These are phyloP conservation scores for Deroptyus accipitrinus DNA, from an alignment of 2,113 vertebrate genomes.

Conservation along the genomic window DNA sequence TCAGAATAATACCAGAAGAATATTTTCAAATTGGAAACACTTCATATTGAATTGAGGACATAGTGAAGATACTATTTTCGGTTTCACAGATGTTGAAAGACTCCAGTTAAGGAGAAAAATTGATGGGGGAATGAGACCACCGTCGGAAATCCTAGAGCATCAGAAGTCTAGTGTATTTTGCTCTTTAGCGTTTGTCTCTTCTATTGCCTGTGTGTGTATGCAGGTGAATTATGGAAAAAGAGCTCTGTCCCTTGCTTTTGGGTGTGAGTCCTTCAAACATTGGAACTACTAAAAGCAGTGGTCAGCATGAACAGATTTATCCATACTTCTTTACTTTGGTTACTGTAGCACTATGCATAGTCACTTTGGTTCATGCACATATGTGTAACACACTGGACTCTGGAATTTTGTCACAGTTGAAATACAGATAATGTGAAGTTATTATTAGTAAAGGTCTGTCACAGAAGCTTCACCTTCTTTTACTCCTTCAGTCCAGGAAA, in stretches of 20 bases:
- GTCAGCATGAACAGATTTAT: background rate
- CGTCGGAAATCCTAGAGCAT: background rate
- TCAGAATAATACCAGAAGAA: background rate
- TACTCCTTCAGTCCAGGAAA: background rate
- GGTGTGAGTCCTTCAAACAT: background rate
- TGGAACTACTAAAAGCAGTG: background rate
- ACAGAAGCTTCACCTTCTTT: background rate
- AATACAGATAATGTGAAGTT: background rate
- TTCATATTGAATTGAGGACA: background rate
- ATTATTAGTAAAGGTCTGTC: background rate
- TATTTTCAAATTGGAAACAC: slow-evolving; percentile 7
- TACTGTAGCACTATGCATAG: background rate
- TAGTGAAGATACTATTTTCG: background rate
- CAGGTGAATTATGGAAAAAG: background rate
- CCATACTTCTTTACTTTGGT: background rate
- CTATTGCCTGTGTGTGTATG: background rate
- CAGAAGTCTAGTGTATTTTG: background rate
- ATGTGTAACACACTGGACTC: background rate
- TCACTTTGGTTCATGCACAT: background rate
- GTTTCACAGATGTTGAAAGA: background rate
- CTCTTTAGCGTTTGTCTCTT: background rate
- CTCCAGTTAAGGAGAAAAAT: background rate
- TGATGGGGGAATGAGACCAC: background rate
- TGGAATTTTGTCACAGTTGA: background rate
- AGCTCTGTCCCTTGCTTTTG: background rate